phyloP scores from a whole-genome alignment of 2,888 invertebrate species.

The Nemotelus pantherinus region DNA sequence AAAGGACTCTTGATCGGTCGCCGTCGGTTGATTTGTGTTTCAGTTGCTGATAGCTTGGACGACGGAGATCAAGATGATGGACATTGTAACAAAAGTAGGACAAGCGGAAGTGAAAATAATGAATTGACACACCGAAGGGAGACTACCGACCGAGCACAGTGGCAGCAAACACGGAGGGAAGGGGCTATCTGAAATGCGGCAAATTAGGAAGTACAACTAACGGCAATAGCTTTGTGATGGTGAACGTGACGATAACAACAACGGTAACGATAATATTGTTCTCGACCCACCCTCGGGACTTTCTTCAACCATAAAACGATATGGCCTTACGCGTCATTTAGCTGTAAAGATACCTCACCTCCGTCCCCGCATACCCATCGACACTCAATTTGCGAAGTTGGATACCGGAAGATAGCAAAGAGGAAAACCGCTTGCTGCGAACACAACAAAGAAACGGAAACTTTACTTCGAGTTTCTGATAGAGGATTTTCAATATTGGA shows the following conservation, averaged over 20 bases:
- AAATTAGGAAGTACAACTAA: conserved; percentile 28
- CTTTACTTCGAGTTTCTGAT: conserved; percentile 13
- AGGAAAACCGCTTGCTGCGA: neutral
- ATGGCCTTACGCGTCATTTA: conserved; percentile 30
- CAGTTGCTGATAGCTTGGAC: conserved; percentile 23
- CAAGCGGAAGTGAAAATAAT: conserved; percentile 35
- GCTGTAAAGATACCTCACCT: neutral
- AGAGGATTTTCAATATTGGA: conserved; percentile 47
- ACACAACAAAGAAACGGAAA: neutral
- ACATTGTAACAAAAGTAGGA: conserved; percentile 30
- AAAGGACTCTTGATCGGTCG: conserved; percentile 37
- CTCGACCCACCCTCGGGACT: neutral
- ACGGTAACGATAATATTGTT: neutral
- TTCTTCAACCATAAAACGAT: conserved; percentile 23
- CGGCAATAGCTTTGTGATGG: conserved; percentile 9
- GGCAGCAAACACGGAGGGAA: neutral
- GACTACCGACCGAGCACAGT: neutral
- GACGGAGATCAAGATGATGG: conserved; percentile 40
- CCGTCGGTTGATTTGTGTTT: conserved; percentile 41
- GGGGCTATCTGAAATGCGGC: conserved; percentile 17
- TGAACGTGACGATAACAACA: conserved; percentile 18
- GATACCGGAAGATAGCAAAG: neutral
- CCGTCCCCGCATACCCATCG: neutral
- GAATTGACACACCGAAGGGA: neutral
- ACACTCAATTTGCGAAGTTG: neutral